Percentiles rank a stretch among this genome's conserved stretches.
Conservation (phyloP, 1,140 invertebrate species). For the Dreissena polymorpha region DNA sequence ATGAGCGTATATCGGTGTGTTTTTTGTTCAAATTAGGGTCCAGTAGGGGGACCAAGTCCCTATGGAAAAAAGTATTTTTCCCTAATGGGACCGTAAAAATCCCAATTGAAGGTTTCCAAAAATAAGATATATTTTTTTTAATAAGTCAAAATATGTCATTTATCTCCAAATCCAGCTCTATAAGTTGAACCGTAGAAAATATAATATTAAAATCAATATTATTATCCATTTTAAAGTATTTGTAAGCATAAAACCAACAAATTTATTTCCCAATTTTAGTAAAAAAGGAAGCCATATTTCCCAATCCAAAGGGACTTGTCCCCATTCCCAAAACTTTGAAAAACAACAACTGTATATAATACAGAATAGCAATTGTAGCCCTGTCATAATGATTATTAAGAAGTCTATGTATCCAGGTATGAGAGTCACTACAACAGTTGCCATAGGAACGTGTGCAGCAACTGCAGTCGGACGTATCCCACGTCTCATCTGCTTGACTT, state of each 20-base stretch:
- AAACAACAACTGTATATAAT: background rate
- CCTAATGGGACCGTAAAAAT: no score
- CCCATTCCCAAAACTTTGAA: background rate
- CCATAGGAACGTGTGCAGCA: constrained; percentile 70
- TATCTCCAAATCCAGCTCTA: no score
- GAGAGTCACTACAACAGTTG: constrained; percentile 74
- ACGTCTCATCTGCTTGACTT: constrained; percentile 72
- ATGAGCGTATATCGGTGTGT: constrained; percentile 33
- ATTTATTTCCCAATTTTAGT: background rate
- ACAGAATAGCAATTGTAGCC: background rate
- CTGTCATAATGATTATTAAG: background rate
- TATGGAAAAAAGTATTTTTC: no score
- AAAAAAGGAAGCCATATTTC: background rate
- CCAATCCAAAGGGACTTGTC: no score
- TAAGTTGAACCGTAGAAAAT: no score
- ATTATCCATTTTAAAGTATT: no score
- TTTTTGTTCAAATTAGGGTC: no score
- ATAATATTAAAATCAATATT: no score
- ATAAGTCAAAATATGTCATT: no score
- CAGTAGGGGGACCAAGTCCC: no score
- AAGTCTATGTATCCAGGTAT: constrained; percentile 65
- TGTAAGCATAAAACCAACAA: background rate
- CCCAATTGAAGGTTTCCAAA: no score
- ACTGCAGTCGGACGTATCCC: constrained; percentile 68
- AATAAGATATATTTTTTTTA: no score